Conservation (phyloP, 2,797 vertebrate species). For the Pseudotriccus pelzelni region DNA sequence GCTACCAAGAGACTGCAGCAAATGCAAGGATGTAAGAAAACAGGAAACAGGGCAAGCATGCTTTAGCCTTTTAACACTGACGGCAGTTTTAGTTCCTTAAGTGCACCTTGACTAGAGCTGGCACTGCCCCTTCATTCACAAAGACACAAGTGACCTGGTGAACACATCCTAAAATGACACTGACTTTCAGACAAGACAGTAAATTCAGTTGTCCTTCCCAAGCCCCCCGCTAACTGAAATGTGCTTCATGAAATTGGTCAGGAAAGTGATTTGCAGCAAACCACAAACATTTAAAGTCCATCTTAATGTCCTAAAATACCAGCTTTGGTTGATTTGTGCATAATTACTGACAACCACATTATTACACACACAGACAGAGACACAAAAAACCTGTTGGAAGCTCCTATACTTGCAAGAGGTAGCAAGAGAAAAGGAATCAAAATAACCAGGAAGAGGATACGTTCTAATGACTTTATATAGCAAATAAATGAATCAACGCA, state of each 20-base stretch:
- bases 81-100: neutral
- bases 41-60: neutral
- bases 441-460: neutral
- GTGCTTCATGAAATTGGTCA: accelerated
- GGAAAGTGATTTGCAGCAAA: neutral
- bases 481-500: neutral
- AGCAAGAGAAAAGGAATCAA: neutral
- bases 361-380: neutral
- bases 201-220: neutral
- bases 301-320: neutral
- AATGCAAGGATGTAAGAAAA: neutral
- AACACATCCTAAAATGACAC: accelerated
- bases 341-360: neutral
- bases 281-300: neutral
- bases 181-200: neutral
- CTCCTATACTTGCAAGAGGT: neutral
- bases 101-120: neutral
- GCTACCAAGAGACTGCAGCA: neutral
- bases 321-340: neutral
- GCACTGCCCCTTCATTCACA: accelerated
- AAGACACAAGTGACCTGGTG: neutral
- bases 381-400: neutral
- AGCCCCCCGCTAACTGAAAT: neutral
- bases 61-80: neutral
- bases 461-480: neutral